A percentile compares a stretch with the other conserved stretches of the same genome.
Evolutionary conservation across 2,797 vertebrate species (phyloP).

Genomic region (Thalassophryne amazonica): DNA sequence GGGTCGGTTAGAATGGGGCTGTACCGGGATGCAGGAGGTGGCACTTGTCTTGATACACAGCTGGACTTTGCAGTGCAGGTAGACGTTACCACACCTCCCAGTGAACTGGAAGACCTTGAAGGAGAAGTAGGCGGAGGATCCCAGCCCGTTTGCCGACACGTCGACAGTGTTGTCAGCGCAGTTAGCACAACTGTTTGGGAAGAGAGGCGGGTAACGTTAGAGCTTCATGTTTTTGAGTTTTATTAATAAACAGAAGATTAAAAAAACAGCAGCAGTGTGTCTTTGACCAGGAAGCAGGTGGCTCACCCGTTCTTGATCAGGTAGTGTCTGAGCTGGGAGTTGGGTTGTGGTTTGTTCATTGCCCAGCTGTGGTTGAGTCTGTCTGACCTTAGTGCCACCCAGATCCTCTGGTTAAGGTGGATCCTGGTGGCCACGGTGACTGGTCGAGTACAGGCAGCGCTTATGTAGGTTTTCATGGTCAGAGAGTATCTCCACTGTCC

Average conservation of each 20-base stretch:
- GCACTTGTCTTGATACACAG: constrained; percentile 1
- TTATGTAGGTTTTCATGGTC: neutral
- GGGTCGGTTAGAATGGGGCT: too few species aligned
- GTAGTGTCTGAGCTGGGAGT: neutral
- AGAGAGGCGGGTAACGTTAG: too few species aligned
- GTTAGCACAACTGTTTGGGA: neutral
- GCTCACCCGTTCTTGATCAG: neutral
- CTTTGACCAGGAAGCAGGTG: too few species aligned
- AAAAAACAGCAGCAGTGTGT: too few species aligned
- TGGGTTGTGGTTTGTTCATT: rapidly evolving
- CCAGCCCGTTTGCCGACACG: neutral
- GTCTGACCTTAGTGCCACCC: neutral
- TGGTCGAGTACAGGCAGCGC: neutral
- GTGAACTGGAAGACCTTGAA: constrained; percentile 4
- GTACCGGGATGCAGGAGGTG: neutral
- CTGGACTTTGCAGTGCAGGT: neutral
- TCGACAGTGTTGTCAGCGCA: neutral
- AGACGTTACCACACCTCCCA: neutral
- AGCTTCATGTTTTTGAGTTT: too few species aligned
- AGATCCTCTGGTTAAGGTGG: neutral
- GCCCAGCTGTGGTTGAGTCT: neutral
- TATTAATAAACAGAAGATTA: too few species aligned
- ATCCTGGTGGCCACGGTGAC: neutral
- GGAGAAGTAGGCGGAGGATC: neutral
- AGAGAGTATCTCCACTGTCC: neutral